These are phyloP conservation scores for Rhinoptilus africanus DNA, from an alignment of 2,113 vertebrate genomes.

Conservation along the genomic window DNA sequence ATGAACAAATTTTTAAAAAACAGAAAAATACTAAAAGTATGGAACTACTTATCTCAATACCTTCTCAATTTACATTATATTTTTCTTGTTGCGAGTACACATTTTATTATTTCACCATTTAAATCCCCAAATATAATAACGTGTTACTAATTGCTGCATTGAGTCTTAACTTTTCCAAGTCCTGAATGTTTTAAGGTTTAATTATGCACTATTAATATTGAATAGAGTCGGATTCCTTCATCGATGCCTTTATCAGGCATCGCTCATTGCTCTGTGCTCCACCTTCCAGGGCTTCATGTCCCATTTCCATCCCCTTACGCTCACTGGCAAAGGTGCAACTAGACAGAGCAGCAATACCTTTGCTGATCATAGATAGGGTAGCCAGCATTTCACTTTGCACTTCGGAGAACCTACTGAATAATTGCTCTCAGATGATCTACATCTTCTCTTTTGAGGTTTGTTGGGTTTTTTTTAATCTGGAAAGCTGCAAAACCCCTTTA, in stretches of 20 bases:
- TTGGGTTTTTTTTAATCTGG: neutral
- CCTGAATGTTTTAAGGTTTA: neutral
- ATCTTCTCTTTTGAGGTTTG: neutral
- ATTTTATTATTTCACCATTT: neutral
- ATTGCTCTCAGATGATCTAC: neutral
- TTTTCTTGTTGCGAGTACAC: neutral
- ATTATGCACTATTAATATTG: neutral
- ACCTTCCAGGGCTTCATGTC: neutral
- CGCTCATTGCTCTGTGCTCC: neutral
- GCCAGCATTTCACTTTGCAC: neutral
- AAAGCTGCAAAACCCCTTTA: neutral
- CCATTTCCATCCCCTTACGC: neutral
- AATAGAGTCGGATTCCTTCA: neutral
- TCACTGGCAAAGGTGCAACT: neutral
- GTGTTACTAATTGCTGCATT: neutral
- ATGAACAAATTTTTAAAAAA: neutral
- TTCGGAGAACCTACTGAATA: neutral
- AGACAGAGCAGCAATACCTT: neutral
- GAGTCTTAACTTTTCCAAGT: neutral
- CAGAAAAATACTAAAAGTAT: neutral
- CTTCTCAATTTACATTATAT: neutral
- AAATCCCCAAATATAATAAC: neutral
- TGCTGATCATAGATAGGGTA: neutral
- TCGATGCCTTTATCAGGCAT: neutral
- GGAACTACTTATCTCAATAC: neutral